A percentile compares a stretch with the other conserved stretches of the same genome.
phyloP scores from a whole-genome alignment of 2,888 invertebrate genomes.

The Cataglyphis albicans region DNA sequence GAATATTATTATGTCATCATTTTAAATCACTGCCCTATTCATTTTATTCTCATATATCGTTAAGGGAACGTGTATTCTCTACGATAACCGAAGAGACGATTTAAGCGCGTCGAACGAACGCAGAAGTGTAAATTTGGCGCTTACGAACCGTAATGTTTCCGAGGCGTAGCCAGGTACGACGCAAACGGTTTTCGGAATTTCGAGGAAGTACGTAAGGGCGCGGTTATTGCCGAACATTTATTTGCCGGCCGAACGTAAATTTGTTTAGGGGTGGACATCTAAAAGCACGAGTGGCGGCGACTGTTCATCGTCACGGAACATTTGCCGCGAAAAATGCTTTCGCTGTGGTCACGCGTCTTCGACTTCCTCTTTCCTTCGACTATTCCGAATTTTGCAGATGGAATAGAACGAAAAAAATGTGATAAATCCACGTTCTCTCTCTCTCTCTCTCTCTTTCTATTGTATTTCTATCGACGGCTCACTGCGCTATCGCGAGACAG shows the following conservation, averaged over 20 bases:
- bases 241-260: slow-evolving; percentile 80
- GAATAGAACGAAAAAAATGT: slow-evolving; percentile 24
- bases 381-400: slow-evolving; percentile 65
- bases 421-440: neutral
- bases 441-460: neutral
- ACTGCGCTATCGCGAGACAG: slow-evolving; percentile 13
- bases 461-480: slow-evolving; percentile 12
- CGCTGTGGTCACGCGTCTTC: slow-evolving; percentile 64
- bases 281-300: slow-evolving; percentile 67
- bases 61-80: neutral
- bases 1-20: neutral
- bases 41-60: neutral
- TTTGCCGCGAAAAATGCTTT: slow-evolving; percentile 79
- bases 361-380: slow-evolving; percentile 68
- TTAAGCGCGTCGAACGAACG: neutral
- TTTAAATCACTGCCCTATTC: neutral
- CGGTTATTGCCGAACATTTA: slow-evolving; percentile 69
- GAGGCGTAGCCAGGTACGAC: slow-evolving; percentile 56
- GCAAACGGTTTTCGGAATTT: slow-evolving; percentile 59
- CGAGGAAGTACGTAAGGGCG: slow-evolving; percentile 63
- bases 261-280: slow-evolving; percentile 84
- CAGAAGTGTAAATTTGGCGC: slow-evolving; percentile 39
- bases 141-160: slow-evolving; percentile 54
- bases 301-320: slow-evolving; percentile 83
- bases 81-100: neutral